A percentile compares a stretch with the other conserved stretches of the same genome.
Conservation (phyloP, 2,113 vertebrate genomes). For the Ceyx cyanopectus region DNA sequence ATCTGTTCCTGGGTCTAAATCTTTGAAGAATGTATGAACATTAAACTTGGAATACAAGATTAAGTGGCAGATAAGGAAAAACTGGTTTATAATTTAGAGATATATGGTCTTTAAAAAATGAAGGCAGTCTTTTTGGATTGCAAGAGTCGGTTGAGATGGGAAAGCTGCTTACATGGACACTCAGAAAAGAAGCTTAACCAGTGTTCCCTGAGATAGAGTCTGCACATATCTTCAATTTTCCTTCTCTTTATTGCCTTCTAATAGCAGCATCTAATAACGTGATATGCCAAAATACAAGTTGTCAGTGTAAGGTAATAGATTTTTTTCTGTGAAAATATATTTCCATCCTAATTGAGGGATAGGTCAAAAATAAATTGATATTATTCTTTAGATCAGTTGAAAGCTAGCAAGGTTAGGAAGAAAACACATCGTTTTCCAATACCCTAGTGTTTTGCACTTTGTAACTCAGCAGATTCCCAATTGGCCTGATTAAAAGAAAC, state of each 20-base stretch:
- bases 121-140: background rate
- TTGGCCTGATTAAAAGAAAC: background rate
- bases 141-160: background rate
- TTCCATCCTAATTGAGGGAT: background rate
- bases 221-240: background rate
- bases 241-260: background rate
- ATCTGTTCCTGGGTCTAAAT: background rate
- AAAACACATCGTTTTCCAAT: background rate
- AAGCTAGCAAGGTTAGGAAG: background rate
- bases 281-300: background rate
- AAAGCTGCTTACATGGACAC: background rate
- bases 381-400: background rate
- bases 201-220: background rate
- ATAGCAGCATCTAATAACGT: background rate
- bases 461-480: background rate
- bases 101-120: background rate
- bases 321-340: background rate
- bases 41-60: background rate
- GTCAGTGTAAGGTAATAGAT: background rate
- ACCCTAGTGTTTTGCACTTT: background rate
- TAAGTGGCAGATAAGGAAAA: background rate
- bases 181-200: background rate
- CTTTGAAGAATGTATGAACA: background rate
- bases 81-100: background rate
- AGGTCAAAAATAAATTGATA: background rate